Evolutionary conservation across 2,888 invertebrate genomes (phyloP).

Genomic region (Tetranychus truncatus): DNA sequence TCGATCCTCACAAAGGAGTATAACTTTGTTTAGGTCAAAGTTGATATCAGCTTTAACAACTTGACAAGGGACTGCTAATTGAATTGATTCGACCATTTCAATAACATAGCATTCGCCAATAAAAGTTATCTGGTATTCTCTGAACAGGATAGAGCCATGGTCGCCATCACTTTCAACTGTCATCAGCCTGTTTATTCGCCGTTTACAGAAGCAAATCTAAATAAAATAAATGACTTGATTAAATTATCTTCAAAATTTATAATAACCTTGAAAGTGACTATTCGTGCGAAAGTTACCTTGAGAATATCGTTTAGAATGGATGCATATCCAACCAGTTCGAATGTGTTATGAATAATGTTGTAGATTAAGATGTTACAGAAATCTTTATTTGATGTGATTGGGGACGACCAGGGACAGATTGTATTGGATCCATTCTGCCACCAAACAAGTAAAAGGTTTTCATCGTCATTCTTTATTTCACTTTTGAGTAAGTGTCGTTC

Average conservation of each 20-base stretch:
- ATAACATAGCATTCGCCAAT: neutral
- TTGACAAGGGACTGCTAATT: constrained; percentile 3
- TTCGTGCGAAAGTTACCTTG: neutral
- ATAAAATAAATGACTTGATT: neutral
- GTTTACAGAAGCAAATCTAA: neutral
- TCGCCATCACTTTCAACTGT: neutral
- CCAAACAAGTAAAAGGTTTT: constrained; percentile 51
- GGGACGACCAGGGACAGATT: constrained; percentile 73
- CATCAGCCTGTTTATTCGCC: neutral
- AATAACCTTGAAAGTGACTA: neutral
- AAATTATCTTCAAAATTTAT: too few species aligned
- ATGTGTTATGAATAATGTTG: constrained; percentile 39
- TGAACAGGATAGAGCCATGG: neutral
- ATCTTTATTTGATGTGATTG: constrained; percentile 60
- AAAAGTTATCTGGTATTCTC: neutral
- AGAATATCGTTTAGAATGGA: constrained; percentile 14
- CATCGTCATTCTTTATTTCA: constrained; percentile 33
- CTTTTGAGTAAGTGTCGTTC: constrained; percentile 36
- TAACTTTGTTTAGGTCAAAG: constrained; percentile 15
- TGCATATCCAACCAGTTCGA: constrained; percentile 22
- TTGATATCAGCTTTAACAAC: constrained; percentile 19
- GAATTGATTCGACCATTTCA: constrained; percentile 10
- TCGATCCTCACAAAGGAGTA: constrained; percentile 19
- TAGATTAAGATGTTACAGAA: constrained; percentile 72
- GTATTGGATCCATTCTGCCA: constrained; percentile 63